Base-by-base conservation (phyloP, 2,888 invertebrate genomes). In the Cepaea hortensis region DNA sequence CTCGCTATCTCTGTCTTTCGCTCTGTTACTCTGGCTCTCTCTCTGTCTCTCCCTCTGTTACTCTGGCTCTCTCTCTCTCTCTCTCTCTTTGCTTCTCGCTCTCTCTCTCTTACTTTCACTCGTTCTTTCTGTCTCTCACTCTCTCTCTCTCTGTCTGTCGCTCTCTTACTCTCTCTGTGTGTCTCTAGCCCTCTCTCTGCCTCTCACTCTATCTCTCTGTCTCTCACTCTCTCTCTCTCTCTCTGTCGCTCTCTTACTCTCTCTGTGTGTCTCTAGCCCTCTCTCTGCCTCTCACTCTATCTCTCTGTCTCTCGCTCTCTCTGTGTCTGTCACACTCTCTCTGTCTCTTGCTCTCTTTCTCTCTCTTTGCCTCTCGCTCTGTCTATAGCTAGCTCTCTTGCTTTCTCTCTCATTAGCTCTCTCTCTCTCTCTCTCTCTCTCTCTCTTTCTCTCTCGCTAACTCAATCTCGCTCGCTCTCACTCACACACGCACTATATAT, bases 361-460 rank as follows among this genome's bases (percentile, higher is more conserved):
- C 35, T 73, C 35, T 11, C 23, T 73, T 5, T 23, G 4, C 35
- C 7, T 73, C 35, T 3, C 13, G 0, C 23, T 3, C 11, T 73
- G 6, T 35, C 35, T 4, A 0, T 35, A 1, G 5, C 5, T 73
- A 11, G 20, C 35, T n/a, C 13, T 73, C 73, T 23, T 13, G 11
- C 35, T 9, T 23, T 62, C 4, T 7, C 13, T 13, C 15, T n/a
- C 20, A 20, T 9, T 73, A 62, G n/a, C 81, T 55, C 76, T 81
- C 85, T 81, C 46, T 73, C 72, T 46, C 9, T 75, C 23, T 76
- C 65, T 72, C 68, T 76, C 65, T 62, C n/a, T 61, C 46, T 73
- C 73, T 80, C 70, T 79, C 50, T 18, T 65, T 48, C 11, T n/a
- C 50, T 35, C 46, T 55, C n/a, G 7, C 7, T 70, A 6, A 5